A percentile compares a stretch with the other conserved stretches of the same genome.
phyloP scores from a whole-genome alignment of 2,888 invertebrate genomes.

The Strigamia crassipes region DNA sequence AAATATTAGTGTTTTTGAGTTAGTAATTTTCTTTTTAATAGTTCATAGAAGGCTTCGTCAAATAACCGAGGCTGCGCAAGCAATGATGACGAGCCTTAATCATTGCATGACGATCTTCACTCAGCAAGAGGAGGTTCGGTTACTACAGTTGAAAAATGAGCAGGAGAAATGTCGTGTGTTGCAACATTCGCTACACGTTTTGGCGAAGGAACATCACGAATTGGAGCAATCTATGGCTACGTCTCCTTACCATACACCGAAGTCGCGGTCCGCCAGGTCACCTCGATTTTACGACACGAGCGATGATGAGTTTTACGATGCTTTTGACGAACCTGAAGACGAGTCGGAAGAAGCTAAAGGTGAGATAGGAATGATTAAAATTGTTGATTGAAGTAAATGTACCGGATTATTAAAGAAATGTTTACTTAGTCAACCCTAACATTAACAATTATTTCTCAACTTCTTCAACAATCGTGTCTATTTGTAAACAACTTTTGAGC shows the following conservation, averaged over 20 bases:
- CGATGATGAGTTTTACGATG: conserved; percentile 54
- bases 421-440: no score
- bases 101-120: conserved; percentile 69
- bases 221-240: conserved; percentile 68
- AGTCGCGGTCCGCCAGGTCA: conserved; percentile 51
- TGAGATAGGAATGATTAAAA: background rate
- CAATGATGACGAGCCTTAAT: conserved; percentile 65
- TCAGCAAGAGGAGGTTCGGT: conserved; percentile 67
- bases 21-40: background rate
- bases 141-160: conserved; percentile 61
- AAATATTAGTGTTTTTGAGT: background rate
- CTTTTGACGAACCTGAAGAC: conserved; percentile 52
- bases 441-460: background rate
- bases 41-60: conserved; percentile 64
- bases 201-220: conserved; percentile 71
- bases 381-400: no score
- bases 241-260: conserved; percentile 49
- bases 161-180: conserved; percentile 69
- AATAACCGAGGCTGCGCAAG: conserved; percentile 66
- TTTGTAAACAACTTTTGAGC: background rate
- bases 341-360: background rate
- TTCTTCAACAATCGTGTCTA: background rate
- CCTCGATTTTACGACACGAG: conserved; percentile 52
- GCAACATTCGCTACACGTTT: conserved; percentile 69
- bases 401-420: no score